A percentile compares a stretch with the other conserved stretches of the same genome.
Conservation (phyloP, 1,140 invertebrate species). For the Vanessa atalanta region DNA sequence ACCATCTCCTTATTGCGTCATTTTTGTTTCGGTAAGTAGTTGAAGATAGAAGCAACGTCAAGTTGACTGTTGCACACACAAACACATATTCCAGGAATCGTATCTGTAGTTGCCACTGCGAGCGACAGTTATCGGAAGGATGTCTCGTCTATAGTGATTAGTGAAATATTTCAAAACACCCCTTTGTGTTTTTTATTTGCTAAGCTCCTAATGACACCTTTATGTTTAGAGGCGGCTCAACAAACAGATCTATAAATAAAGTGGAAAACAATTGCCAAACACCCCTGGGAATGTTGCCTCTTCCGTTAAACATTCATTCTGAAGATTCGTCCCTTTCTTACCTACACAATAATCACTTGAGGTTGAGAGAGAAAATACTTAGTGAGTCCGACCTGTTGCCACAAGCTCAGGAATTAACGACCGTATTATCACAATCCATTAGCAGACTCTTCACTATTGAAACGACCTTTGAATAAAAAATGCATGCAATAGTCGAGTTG, state of each 20-base stretch:
- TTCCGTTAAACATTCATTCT: not conserved
- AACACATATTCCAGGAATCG: not conserved
- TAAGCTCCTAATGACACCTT: conserved; percentile 6
- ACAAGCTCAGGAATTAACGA: not conserved
- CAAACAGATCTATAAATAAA: conserved; percentile 1
- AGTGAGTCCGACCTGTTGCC: not conserved
- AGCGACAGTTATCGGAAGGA: not conserved
- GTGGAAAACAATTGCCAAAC: not conserved
- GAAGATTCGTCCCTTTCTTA: not conserved
- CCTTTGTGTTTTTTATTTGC: not conserved
- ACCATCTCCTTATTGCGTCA: too few relatives aligned
- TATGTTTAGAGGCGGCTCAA: not conserved
- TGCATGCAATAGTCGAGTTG: not conserved
- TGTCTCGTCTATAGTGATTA: not conserved
- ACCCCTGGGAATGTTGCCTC: not conserved
- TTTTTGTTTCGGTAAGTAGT: too few relatives aligned
- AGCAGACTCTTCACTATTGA: not conserved
- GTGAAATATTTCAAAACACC: not conserved
- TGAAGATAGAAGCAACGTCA: too few relatives aligned
- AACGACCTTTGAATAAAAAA: not conserved
- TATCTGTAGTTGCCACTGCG: not conserved
- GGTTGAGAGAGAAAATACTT: not conserved
- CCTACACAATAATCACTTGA: not conserved
- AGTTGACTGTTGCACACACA: too few relatives aligned
- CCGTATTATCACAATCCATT: conserved; percentile 1